Evolutionary conservation across 2,888 invertebrate species (phyloP).

Genomic region (Erpobdella octoculata): DNA sequence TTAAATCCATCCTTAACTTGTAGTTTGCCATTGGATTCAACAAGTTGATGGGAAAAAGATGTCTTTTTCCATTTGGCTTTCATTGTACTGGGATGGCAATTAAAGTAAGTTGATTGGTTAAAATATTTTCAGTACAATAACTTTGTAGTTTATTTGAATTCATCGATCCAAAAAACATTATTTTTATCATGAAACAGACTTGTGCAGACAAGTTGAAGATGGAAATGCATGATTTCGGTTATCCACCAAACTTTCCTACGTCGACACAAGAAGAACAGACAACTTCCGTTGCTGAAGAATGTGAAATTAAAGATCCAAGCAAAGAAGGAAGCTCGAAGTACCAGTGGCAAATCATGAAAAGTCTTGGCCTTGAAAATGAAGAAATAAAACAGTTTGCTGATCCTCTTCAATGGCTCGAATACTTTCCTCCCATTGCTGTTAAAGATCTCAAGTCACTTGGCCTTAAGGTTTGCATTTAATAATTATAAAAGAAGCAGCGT

Average conservation of each 20-base stretch:
- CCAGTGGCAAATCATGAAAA: constrained; percentile 98
- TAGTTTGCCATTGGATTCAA: constrained; percentile 85
- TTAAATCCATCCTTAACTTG: no score
- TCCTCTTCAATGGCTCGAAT: constrained; percentile 82
- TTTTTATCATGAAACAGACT: no score
- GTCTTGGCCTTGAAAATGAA: constrained; percentile 77
- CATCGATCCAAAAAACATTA: no score
- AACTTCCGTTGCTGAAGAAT: constrained; percentile 47
- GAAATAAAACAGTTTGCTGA: constrained; percentile 86
- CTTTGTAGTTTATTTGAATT: no score
- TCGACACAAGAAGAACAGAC: constrained; percentile 53
- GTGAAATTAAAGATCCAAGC: constrained; percentile 70
- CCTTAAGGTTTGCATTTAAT: constrained; percentile 61
- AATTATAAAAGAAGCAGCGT: background rate
- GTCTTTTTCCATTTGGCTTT: constrained; percentile 92
- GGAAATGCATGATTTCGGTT: constrained; percentile 84
- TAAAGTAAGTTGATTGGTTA: constrained; percentile 63
- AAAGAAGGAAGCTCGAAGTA: constrained; percentile 82
- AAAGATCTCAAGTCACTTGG: constrained; percentile 81
- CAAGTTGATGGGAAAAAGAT: constrained; percentile 79
- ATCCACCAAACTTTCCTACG: constrained; percentile 78
- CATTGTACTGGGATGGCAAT: constrained; percentile 99
- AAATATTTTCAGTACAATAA: no score
- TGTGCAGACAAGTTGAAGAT: constrained; percentile 92
- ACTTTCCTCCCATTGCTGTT: constrained; percentile 85